Conservation (phyloP, 1,140 invertebrate species). For the Anoplolepis gracilipes region DNA sequence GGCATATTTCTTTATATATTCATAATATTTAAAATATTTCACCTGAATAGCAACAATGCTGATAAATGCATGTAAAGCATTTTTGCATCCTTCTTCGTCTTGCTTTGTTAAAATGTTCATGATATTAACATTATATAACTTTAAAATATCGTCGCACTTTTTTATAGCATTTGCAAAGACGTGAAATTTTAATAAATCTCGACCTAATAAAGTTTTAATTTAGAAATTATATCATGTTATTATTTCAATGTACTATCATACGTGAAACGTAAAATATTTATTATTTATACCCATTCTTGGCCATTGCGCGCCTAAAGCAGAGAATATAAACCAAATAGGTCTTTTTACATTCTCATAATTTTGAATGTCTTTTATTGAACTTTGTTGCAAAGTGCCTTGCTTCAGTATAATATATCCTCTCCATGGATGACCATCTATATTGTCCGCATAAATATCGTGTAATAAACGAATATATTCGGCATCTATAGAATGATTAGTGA, state of each 20-base stretch:
- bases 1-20: no score
- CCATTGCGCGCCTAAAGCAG: background rate
- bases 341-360: background rate
- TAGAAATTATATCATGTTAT: background rate
- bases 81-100: background rate
- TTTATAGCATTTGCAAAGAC: constrained; percentile 89
- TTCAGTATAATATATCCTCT: background rate
- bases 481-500: constrained; percentile 86
- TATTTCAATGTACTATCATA: constrained; percentile 68
- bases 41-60: background rate
- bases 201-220: constrained; percentile 4
- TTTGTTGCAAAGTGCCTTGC: background rate
- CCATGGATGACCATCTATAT: background rate
- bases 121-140: constrained; percentile 89
- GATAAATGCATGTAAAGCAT: background rate
- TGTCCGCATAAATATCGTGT: constrained; percentile 81
- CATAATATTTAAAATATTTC: constrained; percentile 80
- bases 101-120: background rate
- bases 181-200: background rate
- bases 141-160: constrained; percentile 92
- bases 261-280: constrained; percentile 13
- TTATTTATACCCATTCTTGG: constrained; percentile 1
- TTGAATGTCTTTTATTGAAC: background rate
- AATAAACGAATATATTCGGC: constrained; percentile 87
- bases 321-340: constrained; percentile 20